These are phyloP conservation scores for Dipodomys stephensi DNA, from an alignment of 2,113 vertebrate species.

Conservation along the genomic window DNA sequence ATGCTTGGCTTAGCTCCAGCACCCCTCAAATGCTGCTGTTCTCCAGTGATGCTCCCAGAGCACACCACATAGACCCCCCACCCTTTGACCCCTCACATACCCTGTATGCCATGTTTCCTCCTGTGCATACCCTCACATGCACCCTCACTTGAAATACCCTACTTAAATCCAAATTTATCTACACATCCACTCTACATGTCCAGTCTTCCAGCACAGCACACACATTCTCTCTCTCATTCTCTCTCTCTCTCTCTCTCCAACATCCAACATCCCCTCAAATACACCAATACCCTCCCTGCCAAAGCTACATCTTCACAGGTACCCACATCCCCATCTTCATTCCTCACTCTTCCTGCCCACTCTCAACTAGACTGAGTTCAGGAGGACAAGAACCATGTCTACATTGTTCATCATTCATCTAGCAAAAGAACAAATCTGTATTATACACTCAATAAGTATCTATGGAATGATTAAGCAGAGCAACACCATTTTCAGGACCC, in stretches of 20 bases:
- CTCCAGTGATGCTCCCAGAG: slow-evolving; percentile 34
- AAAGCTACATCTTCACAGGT: not conserved
- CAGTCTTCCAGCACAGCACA: not conserved
- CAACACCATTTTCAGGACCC: not conserved
- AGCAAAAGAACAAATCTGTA: not conserved
- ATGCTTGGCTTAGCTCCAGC: slow-evolving; percentile 56
- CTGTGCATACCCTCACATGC: not conserved
- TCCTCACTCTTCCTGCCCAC: not conserved
- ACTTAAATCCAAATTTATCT: not conserved
- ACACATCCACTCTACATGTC: not conserved
- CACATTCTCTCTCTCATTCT: too few relatives aligned
- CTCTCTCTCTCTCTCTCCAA: too few relatives aligned
- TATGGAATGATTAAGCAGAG: slow-evolving; percentile 39
- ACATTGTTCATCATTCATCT: slow-evolving; percentile 6
- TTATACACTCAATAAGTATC: slow-evolving; percentile 9
- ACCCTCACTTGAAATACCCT: slow-evolving; percentile 28
- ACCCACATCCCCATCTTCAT: not conserved
- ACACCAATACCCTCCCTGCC: not conserved
- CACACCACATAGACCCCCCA: not conserved
- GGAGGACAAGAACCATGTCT: slow-evolving; percentile 8
- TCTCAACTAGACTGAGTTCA: not conserved
- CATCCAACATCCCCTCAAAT: not conserved
- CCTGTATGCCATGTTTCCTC: slow-evolving; percentile 17
- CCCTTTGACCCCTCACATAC: slow-evolving; percentile 41
- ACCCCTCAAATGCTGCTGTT: slow-evolving; percentile 47